Evolutionary conservation across 2,797 vertebrate species (phyloP), one percentile per base, ranked within the genome.

Genomic region (Schizopygopsis malacanthus): DNA sequence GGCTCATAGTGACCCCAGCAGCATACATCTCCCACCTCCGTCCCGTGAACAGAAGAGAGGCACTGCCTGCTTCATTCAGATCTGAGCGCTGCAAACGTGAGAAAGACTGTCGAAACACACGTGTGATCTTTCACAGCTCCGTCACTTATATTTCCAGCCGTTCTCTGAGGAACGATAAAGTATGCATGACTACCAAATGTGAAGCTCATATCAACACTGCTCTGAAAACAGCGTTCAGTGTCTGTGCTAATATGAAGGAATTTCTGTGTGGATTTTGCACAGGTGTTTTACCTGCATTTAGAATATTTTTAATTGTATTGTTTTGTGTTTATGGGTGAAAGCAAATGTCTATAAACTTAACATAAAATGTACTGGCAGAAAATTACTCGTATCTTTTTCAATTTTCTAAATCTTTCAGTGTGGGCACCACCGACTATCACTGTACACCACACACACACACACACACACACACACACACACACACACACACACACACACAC

Each of bases 11-110:
- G 61, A 33, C 25, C 15, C 56, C 56, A n/a, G 65, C 73, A 22
- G 95, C 92, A 95, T 93, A 95, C 94, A 91, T 69, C 96, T 97
- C 97, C 89, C 89, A 92, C 91, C 96, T 96, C 94, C 96, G 95
- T 95, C 94, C 92, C 20, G 81, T 76, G 76, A 69, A 69, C 45
- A 70, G 70, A 82, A 61, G 18, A 41, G 7, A 79, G 15, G 9
- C 39, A 59, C 33, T 50, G 73, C 33, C 69, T 16, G 15, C 37
- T 45, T 71, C 43, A 41, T 56, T 45, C 50, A 43, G 33, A 33
- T n/a, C 67, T 82, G 15, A 77, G 65, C 43, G 54, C 37, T 70
- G 20, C 52, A 22, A 50, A 72, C 7, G 77, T 78, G 75, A 79
- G 16, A 83, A 33, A 16, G 54, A 20, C 41, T 33, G 52, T 47